Percentiles rank a stretch among this genome's conserved stretches.
Evolutionary conservation across 2,888 invertebrate species (phyloP).

Genomic region (Chelonus formosanus): DNA sequence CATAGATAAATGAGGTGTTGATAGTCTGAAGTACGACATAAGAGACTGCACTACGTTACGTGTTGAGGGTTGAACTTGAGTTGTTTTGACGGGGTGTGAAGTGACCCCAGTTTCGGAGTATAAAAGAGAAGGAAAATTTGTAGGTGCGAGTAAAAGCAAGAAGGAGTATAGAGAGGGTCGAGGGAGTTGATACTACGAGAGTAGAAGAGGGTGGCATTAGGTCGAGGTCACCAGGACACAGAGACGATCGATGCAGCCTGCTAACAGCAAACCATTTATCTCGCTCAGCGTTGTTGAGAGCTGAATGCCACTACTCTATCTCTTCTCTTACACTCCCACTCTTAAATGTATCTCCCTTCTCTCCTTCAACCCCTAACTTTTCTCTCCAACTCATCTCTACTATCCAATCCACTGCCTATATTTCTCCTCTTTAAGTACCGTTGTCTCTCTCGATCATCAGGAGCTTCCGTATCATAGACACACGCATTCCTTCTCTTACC

Average conservation of each 20-base stretch:
- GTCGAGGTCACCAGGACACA: constrained; percentile 72
- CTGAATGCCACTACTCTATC: constrained; percentile 20
- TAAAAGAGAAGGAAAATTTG: constrained; percentile 15
- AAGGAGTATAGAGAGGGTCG: constrained; percentile 19
- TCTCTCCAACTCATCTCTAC: no score
- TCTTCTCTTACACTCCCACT: constrained; percentile 19
- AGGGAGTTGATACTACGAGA: constrained; percentile 32
- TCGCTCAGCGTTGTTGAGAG: constrained; percentile 27
- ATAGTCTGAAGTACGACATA: no score
- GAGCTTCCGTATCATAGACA: constrained; percentile 28
- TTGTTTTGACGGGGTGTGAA: no score
- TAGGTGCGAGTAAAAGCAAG: constrained; percentile 14
- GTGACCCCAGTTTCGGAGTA: no score
- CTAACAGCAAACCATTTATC: constrained; percentile 42
- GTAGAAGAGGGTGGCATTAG: constrained; percentile 67
- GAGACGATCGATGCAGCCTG: constrained; percentile 72
- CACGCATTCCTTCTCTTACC: constrained; percentile 13
- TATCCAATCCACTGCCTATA: constrained; percentile 21
- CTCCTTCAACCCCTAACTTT: no score
- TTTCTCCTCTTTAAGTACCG: constrained; percentile 20
- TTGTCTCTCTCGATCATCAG: constrained; percentile 29
- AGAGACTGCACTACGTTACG: no score
- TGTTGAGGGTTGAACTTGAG: no score
- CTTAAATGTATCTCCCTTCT: constrained; percentile 1
- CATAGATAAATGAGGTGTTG: no score